phyloP scores from a whole-genome alignment of 2,888 invertebrate genomes.

The Notocelia uddmanniana region DNA sequence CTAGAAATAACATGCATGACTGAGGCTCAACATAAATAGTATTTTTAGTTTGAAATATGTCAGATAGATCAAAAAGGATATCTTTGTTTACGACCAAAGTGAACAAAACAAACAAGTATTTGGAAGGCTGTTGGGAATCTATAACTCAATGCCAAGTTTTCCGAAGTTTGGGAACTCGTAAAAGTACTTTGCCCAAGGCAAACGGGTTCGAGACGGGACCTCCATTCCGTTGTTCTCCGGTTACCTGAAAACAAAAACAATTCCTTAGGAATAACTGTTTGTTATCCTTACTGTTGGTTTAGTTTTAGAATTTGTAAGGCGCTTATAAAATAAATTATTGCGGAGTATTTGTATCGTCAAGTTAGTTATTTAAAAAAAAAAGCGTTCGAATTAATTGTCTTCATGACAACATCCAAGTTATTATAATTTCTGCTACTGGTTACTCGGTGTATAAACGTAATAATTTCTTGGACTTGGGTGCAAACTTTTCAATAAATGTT shows the following conservation, averaged over 20 bases:
- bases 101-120: slow-evolving; percentile 83
- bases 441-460: background rate
- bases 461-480: background rate
- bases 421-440: background rate
- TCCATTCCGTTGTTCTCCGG: slow-evolving; percentile 71
- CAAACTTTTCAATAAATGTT: too few species aligned
- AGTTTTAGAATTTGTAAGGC: slow-evolving; percentile 4
- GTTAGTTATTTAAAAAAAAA: too few species aligned
- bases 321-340: slow-evolving; percentile 5
- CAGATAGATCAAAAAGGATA: slow-evolving; percentile 67
- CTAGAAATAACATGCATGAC: slow-evolving; percentile 12
- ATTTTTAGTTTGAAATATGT: slow-evolving; percentile 52
- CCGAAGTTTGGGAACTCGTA: slow-evolving; percentile 75
- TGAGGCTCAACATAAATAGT: slow-evolving; percentile 17
- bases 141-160: slow-evolving; percentile 84
- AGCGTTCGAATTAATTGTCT: too few species aligned
- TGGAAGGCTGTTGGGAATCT: slow-evolving; percentile 81
- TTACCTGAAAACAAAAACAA: slow-evolving; percentile 81
- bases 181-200: slow-evolving; percentile 72
- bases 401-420: too few species aligned
- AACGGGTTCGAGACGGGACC: slow-evolving; percentile 69
- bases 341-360: background rate
- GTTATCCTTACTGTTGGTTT: slow-evolving; percentile 30
- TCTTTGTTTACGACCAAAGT: slow-evolving; percentile 79
- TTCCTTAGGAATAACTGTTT: slow-evolving; percentile 49